Evolutionary conservation across 2,888 invertebrate genomes (phyloP).

Genomic region (Achlya flavicornis): DNA sequence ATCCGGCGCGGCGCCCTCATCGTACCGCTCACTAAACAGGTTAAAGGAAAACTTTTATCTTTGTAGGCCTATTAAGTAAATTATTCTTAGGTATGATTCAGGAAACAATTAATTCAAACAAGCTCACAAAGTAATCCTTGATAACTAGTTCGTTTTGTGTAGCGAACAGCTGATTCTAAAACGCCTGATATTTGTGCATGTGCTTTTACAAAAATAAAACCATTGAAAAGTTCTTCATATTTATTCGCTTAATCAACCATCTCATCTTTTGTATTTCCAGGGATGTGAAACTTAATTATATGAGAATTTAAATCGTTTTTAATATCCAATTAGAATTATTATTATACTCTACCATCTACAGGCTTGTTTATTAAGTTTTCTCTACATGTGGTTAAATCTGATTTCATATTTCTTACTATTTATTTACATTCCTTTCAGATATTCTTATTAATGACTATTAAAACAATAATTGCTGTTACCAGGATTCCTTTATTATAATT

Average conservation of each 20-base stretch:
- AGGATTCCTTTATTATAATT: neutral
- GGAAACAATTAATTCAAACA: neutral
- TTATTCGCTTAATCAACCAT: neutral
- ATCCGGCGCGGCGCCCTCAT: neutral
- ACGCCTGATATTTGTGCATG: neutral
- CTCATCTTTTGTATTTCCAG: neutral
- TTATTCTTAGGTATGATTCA: neutral
- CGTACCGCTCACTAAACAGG: neutral
- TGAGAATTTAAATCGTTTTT: neutral
- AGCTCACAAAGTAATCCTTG: no score
- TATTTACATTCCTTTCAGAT: slow-evolving; percentile 3
- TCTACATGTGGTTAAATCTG: slow-evolving; percentile 2
- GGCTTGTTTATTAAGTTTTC: slow-evolving; percentile 2
- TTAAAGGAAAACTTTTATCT: neutral
- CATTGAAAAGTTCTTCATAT: neutral
- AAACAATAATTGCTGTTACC: neutral
- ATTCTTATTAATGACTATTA: neutral
- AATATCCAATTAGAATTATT: neutral
- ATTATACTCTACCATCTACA: neutral
- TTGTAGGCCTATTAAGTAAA: neutral
- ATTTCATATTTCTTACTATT: slow-evolving; percentile 1
- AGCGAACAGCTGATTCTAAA: slow-evolving; percentile 1
- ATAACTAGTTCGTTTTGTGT: neutral
- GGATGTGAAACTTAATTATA: neutral
- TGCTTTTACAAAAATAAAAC: neutral